phyloP scores from a whole-genome alignment of 2,113 vertebrate species.

The Plecotus auritus region DNA sequence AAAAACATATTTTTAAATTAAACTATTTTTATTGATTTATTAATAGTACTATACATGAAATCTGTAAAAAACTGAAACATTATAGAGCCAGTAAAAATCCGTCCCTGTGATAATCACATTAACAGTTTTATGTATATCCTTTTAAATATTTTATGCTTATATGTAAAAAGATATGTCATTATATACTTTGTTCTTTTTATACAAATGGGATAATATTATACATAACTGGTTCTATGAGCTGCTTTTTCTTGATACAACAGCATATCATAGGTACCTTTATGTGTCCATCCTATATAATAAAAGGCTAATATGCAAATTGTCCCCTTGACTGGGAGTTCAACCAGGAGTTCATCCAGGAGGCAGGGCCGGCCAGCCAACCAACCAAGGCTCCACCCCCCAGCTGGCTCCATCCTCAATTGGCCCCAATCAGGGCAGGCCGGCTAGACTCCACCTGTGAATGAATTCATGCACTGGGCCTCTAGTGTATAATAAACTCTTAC shows the following conservation, averaged over 20 bases:
- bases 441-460: too few relatives aligned
- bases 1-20: slow-evolving; percentile 12
- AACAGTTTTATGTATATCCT: neutral
- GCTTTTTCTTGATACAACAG: neutral
- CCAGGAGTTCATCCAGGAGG: too few relatives aligned
- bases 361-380: too few relatives aligned
- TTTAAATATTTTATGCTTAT: slow-evolving; percentile 23
- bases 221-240: neutral
- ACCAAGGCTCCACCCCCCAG: too few relatives aligned
- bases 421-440: too few relatives aligned
- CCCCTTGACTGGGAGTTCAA: too few relatives aligned
- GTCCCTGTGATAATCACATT: neutral
- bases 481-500: neutral
- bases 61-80: neutral
- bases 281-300: neutral
- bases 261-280: neutral
- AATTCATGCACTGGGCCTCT: too few relatives aligned
- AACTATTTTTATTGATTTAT: slow-evolving; percentile 12
- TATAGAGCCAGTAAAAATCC: neutral
- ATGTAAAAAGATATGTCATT: neutral
- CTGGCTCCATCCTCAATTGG: too few relatives aligned
- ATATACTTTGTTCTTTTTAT: slow-evolving; percentile 1
- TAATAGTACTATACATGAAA: neutral
- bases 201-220: neutral
- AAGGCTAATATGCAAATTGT: too few relatives aligned